Evolutionary conservation across 2,113 vertebrate genomes (phyloP), one percentile per base, ranked within the genome.

Genomic region (Megaleporinus macrocephalus): DNA sequence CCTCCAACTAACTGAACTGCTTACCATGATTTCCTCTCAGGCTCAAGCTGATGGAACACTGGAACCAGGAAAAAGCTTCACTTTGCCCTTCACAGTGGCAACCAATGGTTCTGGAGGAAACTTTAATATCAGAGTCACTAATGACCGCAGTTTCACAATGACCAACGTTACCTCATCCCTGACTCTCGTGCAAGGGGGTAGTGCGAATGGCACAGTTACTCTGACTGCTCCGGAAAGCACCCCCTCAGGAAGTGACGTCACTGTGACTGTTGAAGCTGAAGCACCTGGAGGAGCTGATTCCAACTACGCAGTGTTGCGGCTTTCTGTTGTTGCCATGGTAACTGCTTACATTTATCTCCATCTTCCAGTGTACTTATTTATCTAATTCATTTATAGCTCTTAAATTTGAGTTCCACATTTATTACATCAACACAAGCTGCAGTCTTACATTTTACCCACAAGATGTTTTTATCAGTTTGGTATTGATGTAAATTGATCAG

Each of bases 301-400:
- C 75, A 94, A 94, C 90, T 94, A 90, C 0, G 71, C 71, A 11
- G 87, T 94, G 0, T 80, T 92, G 16, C 78, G 89, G n/a, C 84
- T 94, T 66, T 82, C 90, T 59, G 86, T 95, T 36, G 1, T 11
- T 29, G 30, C 83, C n/a, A 88, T 88, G 92, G 94, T 94, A 79
- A 83, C 16, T 36, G 15, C 7, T 66, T 36, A 27, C 22, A 74
- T 65, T 26, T 44, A n/a, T n/a, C n/a, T n/a, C n/a, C 5, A 10
- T 44, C 1, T 44, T 44, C 5, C 10, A 44, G 41, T 9, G 41
- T 44, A 9, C 10, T 44, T n/a, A n/a, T n/a, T n/a, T n/a, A n/a
- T n/a, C n/a, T n/a, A n/a, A n/a, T n/a, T n/a, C n/a, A n/a, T n/a
- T n/a, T n/a, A n/a, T n/a, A n/a, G n/a, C n/a, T n/a, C n/a, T n/a